Conservation (phyloP, 2,113 vertebrate genomes). For the Antechinus flavipes region DNA sequence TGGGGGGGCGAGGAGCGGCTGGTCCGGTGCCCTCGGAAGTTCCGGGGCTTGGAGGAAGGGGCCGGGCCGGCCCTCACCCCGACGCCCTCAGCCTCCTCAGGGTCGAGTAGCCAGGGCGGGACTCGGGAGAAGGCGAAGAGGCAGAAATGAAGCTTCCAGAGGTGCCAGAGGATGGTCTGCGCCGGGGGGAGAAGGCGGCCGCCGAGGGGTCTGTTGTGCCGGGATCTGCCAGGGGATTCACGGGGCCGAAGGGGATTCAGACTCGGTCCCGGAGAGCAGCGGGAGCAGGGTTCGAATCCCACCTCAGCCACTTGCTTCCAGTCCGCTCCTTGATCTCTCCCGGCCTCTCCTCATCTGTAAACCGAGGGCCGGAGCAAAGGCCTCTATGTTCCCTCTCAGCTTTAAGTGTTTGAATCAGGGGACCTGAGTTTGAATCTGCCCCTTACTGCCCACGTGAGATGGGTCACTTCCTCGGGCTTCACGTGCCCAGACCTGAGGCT, state of each 20-base stretch:
- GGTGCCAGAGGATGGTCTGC: not conserved
- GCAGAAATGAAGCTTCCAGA: not conserved
- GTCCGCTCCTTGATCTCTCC: not conserved
- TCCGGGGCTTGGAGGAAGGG: not conserved
- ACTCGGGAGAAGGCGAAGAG: not conserved
- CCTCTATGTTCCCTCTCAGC: not conserved
- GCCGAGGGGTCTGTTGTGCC: not conserved
- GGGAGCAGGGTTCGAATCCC: not conserved
- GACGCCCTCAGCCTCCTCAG: not conserved
- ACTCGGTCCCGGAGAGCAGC: not conserved
- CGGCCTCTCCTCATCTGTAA: not conserved
- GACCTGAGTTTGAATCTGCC: not conserved
- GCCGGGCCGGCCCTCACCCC: not conserved
- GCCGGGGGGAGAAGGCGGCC: not conserved
- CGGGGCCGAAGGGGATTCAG: not conserved
- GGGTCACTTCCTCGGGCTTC: not conserved
- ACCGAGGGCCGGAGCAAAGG: not conserved
- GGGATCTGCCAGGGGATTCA: not conserved
- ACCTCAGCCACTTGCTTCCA: not conserved
- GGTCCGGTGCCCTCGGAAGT: not conserved
- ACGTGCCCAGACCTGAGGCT: not conserved
- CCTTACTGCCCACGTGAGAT: not conserved
- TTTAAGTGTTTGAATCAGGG: not conserved
- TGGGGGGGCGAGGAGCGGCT: too few species aligned
- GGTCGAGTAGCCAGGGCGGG: not conserved